Evolutionary conservation across 1,140 invertebrate genomes (phyloP).

Genomic region (Agrypnia vestita): DNA sequence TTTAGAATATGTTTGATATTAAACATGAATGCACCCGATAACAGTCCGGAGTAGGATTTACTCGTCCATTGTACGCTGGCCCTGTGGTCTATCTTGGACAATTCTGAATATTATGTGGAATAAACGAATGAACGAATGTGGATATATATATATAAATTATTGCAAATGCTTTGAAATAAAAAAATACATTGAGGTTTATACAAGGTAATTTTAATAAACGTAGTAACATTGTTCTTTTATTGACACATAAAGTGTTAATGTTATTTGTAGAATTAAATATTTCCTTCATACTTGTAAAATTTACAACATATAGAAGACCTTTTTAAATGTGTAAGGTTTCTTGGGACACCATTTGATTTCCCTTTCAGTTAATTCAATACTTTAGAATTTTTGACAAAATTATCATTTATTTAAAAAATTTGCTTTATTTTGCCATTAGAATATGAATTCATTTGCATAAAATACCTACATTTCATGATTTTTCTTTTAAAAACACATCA

Average conservation of each 20-base stretch:
- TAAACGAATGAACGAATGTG: constrained; percentile 12
- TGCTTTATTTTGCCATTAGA: too few relatives aligned
- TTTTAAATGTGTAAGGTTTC: constrained; percentile 37
- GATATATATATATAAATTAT: constrained; percentile 38
- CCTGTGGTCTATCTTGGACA: neutral
- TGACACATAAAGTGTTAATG: constrained; percentile 44
- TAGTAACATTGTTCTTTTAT: constrained; percentile 53
- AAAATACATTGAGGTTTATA: constrained; percentile 61
- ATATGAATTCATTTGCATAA: too few relatives aligned
- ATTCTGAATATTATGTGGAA: neutral
- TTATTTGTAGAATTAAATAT: constrained; percentile 47
- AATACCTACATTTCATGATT: too few relatives aligned
- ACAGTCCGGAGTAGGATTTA: neutral
- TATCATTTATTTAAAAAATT: too few relatives aligned
- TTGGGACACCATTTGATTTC: neutral
- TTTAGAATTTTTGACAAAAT: too few relatives aligned
- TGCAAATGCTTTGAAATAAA: constrained; percentile 56
- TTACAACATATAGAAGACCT: constrained; percentile 37
- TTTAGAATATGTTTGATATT: constrained; percentile 32
- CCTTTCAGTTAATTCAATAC: constrained; percentile 5
- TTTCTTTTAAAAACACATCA: too few relatives aligned
- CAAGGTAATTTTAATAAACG: constrained; percentile 61
- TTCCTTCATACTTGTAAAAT: constrained; percentile 21
- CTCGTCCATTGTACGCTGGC: neutral
- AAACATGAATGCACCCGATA: constrained; percentile 16